A percentile compares a stretch with the other conserved stretches of the same genome.
Conservation (phyloP, 2,113 vertebrate species). For the Oryzias celebensis region DNA sequence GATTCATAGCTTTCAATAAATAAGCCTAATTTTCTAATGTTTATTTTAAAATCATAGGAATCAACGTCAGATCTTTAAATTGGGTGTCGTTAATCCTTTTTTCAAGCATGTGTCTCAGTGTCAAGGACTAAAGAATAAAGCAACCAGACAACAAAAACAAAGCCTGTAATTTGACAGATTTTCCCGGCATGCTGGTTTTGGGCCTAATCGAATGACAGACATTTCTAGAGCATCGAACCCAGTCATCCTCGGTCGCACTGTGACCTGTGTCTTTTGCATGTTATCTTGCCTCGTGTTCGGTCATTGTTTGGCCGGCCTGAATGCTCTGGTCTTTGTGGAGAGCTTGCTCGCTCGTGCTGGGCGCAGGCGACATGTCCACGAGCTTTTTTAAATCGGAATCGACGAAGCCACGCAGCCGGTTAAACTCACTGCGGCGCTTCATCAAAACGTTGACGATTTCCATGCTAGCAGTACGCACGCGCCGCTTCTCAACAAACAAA, state of each 20-base stretch:
- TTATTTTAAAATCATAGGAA: no score
- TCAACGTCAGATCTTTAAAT: no score
- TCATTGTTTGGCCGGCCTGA: conserved; percentile 83
- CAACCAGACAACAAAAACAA: no score
- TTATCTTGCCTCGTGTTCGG: conserved; percentile 81
- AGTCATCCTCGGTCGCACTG: neutral
- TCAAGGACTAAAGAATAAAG: no score
- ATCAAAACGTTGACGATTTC: conserved; percentile 85
- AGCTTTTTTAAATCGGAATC: conserved; percentile 79
- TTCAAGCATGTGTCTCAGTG: no score
- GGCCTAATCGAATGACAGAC: neutral
- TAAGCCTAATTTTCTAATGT: no score
- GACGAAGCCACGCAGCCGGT: conserved; percentile 84
- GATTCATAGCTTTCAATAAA: no score
- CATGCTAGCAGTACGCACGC: conserved; percentile 68
- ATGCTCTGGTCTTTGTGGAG: conserved; percentile 76
- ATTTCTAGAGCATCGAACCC: neutral
- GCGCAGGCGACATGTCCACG: conserved; percentile 83
- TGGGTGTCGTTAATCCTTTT: no score
- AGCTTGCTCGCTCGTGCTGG: conserved; percentile 70
- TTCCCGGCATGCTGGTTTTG: no score
- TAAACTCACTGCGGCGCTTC: conserved; percentile 86
- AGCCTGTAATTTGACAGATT: no score
- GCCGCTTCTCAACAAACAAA: neutral
- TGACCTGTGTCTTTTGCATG: no score